Evolutionary conservation across 35 echinoderm and acorn worm genomes (phyloP).

Genomic region (Amphiura filiformis): DNA sequence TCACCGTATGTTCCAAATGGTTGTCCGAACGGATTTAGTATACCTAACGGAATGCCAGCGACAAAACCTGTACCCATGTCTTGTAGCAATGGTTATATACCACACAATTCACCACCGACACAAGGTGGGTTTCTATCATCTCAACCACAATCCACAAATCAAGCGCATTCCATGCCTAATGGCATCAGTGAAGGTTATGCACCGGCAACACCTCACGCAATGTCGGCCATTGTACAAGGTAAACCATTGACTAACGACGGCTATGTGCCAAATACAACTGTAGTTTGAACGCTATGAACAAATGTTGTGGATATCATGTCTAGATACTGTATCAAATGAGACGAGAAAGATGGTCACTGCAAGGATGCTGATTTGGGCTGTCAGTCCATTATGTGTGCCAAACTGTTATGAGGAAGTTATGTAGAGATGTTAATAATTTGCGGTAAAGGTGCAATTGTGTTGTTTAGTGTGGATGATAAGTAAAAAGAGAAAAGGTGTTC

Average conservation of each 20-base stretch:
- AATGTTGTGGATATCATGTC: no score
- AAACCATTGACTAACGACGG: not conserved
- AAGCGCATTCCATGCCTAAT: not conserved
- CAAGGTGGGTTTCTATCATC: not conserved
- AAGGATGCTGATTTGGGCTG: no score
- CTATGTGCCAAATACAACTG: not conserved
- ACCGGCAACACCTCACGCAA: not conserved
- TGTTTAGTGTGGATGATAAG: no score
- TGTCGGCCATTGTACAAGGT: not conserved
- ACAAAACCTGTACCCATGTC: not conserved
- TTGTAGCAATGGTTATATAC: not conserved
- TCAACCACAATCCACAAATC: not conserved
- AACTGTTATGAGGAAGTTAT: no score
- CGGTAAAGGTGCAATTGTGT: no score
- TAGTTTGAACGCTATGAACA: not conserved
- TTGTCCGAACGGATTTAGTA: not conserved
- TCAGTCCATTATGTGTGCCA: no score
- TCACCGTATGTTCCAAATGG: not conserved
- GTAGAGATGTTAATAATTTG: no score
- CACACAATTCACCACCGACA: not conserved
- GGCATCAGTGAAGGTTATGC: not conserved
- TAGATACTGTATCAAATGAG: no score
- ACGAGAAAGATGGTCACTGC: no score
- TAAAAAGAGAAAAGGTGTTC: no score
- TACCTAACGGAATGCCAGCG: not conserved